Base-by-base conservation (phyloP, 1,140 invertebrate species). In the Drosophila ogumai region DNA sequence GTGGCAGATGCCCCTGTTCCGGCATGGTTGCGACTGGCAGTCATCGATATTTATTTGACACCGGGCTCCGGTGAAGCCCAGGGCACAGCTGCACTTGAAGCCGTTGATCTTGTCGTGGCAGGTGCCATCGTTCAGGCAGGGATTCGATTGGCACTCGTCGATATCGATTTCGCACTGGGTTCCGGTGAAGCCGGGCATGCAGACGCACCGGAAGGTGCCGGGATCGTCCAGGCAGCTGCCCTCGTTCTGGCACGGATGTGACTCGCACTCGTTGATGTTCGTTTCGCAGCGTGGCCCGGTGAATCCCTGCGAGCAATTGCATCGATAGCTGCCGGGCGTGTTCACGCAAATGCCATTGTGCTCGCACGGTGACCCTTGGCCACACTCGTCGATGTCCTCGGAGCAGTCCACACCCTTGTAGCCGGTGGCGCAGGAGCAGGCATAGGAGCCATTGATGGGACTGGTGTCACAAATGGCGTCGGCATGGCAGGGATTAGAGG, bases 381-480 rank as follows among this genome's bases (percentile, higher is more conserved):
- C 95, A 92, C 98, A 99, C 93, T 99, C 98, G 91, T 99, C 95
- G 68, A 99, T 97, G 91, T 99, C 98, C 82, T 97, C 95, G 0
- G 97, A 98, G 86, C 98, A 99, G 91, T 98, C 96, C 9, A 96
- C 93, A 8, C 98, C 98, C 92, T 97, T 98, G 93, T 97, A 98
- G 6, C 98, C 98, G 3, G 95, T 96, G 19, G 97, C 97, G 91
- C 98, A 99, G 10, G 97, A 97, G 92, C 98, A 99, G 12, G 98
- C 96, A 92, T 97, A 98, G 6, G 97, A 97, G 1, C 98, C 98
- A 86, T 98, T 98, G 74, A 99, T 98, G 10, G 98, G 98, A 75
- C 97, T 98, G 0, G 98, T 99, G 92, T 99, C 97, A 90, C 98
- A 99, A 75, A 97, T 97, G 7, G 98, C 97, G 69, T 97, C 97